These are phyloP conservation scores for Chrysomela aeneicollis DNA, from an alignment of 2,888 invertebrate genomes.

Conservation along the genomic window DNA sequence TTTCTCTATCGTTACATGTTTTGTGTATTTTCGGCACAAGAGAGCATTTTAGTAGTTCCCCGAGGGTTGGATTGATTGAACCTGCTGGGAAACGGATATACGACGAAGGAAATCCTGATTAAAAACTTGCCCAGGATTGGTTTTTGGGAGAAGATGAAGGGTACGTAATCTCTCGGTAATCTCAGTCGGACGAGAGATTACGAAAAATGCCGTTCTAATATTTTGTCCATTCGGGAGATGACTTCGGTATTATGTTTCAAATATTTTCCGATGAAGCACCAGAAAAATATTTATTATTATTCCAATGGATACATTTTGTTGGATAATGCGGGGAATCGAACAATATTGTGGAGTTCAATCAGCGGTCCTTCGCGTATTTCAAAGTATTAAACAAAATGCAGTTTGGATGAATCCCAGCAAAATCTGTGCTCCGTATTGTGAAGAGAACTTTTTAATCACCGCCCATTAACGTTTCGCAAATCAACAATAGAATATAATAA, in stretches of 20 bases:
- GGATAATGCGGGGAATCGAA: no score
- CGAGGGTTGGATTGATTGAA: not conserved
- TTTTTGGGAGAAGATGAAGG: not conserved
- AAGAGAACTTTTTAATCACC: no score
- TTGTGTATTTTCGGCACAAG: slow-evolving; percentile 14
- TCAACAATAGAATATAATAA: no score
- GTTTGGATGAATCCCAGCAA: no score
- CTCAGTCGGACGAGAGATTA: not conserved
- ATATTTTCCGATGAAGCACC: not conserved
- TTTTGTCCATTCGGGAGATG: not conserved
- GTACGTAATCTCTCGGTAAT: not conserved
- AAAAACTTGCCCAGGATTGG: not conserved
- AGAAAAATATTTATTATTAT: not conserved
- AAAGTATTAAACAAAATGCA: no score
- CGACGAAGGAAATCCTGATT: slow-evolving; percentile 2
- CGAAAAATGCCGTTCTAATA: not conserved
- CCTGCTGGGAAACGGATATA: not conserved
- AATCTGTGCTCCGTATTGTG: no score
- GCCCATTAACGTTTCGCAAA: no score
- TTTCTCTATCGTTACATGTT: slow-evolving; percentile 12
- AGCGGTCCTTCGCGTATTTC: no score
- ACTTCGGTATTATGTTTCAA: not conserved
- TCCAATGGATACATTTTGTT: no score
- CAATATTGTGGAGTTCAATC: no score
- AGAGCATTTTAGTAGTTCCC: not conserved